phyloP scores from a whole-genome alignment of 1,140 invertebrate species.

The Lycorma delicatula region DNA sequence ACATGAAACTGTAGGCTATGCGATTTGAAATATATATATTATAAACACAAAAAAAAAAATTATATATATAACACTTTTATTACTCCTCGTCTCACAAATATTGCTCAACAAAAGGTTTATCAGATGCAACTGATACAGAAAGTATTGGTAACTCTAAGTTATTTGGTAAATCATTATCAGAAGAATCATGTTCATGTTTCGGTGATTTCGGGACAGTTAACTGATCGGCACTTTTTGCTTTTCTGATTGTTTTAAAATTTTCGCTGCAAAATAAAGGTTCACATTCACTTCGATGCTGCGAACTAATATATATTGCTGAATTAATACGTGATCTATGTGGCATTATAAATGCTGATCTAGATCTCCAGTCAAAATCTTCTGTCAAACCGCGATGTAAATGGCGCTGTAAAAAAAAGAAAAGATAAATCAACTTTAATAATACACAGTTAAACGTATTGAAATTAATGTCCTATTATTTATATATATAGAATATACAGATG shows the following conservation, averaged over 20 bases:
- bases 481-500: too few relatives aligned
- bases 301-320: not conserved
- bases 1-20: too few relatives aligned
- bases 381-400: not conserved
- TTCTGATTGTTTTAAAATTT: not conserved
- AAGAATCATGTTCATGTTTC: not conserved
- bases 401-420: not conserved
- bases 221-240: not conserved
- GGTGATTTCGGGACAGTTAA: not conserved
- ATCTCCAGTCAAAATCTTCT: not conserved
- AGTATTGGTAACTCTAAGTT: not conserved
- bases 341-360: not conserved
- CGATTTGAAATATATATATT: too few relatives aligned
- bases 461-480: too few relatives aligned
- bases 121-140: not conserved
- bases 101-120: not conserved
- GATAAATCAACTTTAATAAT: not conserved
- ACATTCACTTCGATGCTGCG: not conserved
- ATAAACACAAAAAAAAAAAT: too few relatives aligned
- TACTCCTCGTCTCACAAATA: constrained; percentile 3
- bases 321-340: not conserved
- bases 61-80: too few relatives aligned
- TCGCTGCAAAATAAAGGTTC: not conserved
- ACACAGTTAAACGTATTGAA: too few relatives aligned
- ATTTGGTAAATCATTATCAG: not conserved